These are phyloP conservation scores for Clepsis dumicolana DNA, from an alignment of 2,888 invertebrate species.

Conservation along the genomic window DNA sequence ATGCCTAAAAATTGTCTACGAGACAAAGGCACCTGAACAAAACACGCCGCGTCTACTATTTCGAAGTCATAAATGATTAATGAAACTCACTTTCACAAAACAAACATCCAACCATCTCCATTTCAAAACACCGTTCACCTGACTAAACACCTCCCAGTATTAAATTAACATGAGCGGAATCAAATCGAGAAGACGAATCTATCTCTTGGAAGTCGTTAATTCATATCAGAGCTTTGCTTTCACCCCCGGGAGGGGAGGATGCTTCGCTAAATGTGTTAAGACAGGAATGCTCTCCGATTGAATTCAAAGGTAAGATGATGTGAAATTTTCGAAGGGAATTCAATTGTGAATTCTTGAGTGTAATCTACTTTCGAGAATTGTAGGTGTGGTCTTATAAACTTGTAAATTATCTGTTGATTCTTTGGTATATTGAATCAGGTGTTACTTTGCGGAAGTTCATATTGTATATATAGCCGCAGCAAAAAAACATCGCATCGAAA, in stretches of 20 bases:
- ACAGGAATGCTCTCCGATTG: slow-evolving; percentile 35
- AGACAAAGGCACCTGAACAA: too few species aligned
- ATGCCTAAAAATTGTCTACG: too few species aligned
- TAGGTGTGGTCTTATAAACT: too few species aligned
- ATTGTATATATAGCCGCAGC: not conserved
- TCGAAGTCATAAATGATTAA: too few species aligned
- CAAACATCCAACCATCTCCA: slow-evolving; percentile 43
- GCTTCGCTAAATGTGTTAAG: slow-evolving; percentile 10
- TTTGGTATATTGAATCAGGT: too few species aligned
- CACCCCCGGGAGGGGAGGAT: slow-evolving; percentile 12
- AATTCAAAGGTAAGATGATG: slow-evolving; percentile 28
- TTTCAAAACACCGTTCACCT: slow-evolving; percentile 45
- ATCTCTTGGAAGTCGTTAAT: slow-evolving; percentile 81
- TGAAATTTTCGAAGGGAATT: slow-evolving; percentile 21
- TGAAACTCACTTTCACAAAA: slow-evolving; percentile 15
- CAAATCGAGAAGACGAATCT: slow-evolving; percentile 78
- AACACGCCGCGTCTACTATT: too few species aligned
- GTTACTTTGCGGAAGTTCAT: too few species aligned
- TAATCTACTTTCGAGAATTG: too few species aligned
- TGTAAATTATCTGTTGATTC: too few species aligned
- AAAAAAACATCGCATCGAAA: not conserved
- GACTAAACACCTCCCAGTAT: slow-evolving; percentile 58
- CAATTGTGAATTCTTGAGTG: slow-evolving; percentile 15
- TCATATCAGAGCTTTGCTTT: slow-evolving; percentile 51
- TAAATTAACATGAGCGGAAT: slow-evolving; percentile 80